Conservation (phyloP, 2,888 invertebrate genomes). For the Leistus spinibarbis region DNA sequence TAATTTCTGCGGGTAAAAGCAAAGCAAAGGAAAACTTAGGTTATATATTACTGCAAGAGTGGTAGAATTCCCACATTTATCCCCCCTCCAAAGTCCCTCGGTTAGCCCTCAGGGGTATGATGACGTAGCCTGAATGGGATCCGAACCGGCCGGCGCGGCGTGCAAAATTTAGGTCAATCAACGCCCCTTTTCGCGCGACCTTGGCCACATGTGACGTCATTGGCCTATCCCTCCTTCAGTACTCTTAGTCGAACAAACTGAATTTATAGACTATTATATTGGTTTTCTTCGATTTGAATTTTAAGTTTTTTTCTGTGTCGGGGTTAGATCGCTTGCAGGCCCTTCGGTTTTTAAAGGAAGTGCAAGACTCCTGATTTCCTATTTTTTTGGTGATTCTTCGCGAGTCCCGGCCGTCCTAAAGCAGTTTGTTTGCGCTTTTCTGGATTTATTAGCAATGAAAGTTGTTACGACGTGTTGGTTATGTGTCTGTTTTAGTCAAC, state of each 20-base stretch:
- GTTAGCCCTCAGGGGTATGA: neutral
- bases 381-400: neutral
- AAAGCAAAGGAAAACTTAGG: neutral
- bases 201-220: constrained; percentile 8
- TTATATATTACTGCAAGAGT: neutral
- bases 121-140: neutral
- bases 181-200: neutral
- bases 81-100: neutral
- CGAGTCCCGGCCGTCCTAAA: neutral
- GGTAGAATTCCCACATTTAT: neutral
- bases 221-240: neutral
- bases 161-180: neutral
- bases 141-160: neutral
- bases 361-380: neutral
- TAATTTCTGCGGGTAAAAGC: neutral
- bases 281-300: neutral
- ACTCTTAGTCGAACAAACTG: neutral
- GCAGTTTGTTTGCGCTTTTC: neutral
- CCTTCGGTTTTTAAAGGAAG: neutral
- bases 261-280: neutral
- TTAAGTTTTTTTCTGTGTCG: neutral
- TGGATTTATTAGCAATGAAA: neutral
- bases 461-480: neutral
- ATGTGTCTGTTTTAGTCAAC: no score
- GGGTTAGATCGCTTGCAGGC: neutral